These are phyloP conservation scores for Poecilia velifera DNA, from an alignment of 2,797 vertebrate genomes.

Conservation along the genomic window DNA sequence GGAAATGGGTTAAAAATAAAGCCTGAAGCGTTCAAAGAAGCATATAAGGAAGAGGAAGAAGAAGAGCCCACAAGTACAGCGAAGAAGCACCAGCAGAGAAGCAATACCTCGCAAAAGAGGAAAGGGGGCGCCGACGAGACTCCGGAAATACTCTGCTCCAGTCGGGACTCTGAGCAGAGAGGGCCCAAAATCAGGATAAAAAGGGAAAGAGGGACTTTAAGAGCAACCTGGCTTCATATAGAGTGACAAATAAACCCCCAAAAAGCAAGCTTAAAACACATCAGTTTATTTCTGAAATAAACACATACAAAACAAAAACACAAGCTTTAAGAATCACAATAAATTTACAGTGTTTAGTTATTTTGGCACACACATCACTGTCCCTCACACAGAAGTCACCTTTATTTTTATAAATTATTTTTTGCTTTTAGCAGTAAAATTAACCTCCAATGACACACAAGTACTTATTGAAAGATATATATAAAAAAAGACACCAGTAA, in stretches of 20 bases:
- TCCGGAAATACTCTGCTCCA: neutral
- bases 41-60: neutral
- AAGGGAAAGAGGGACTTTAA: neutral
- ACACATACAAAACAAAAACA: slow-evolving; percentile 21
- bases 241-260: neutral
- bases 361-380: neutral
- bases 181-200: neutral
- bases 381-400: slow-evolving; percentile 16
- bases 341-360: slow-evolving; percentile 12
- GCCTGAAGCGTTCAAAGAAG: neutral
- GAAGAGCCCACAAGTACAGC: neutral
- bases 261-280: slow-evolving; percentile 33
- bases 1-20: neutral
- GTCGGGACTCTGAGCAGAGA: neutral
- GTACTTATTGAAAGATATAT: neutral
- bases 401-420: slow-evolving; percentile 43
- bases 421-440: slow-evolving; percentile 19
- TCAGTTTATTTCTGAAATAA: slow-evolving; percentile 60
- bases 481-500: slow-evolving; percentile 26
- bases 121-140: neutral
- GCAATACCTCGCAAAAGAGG: neutral
- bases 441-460: neutral
- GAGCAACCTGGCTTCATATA: neutral
- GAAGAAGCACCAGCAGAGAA: neutral
- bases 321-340: slow-evolving; percentile 17